Base-by-base conservation (phyloP, 2,113 vertebrate genomes). In the Drymodes brunneopygia region DNA sequence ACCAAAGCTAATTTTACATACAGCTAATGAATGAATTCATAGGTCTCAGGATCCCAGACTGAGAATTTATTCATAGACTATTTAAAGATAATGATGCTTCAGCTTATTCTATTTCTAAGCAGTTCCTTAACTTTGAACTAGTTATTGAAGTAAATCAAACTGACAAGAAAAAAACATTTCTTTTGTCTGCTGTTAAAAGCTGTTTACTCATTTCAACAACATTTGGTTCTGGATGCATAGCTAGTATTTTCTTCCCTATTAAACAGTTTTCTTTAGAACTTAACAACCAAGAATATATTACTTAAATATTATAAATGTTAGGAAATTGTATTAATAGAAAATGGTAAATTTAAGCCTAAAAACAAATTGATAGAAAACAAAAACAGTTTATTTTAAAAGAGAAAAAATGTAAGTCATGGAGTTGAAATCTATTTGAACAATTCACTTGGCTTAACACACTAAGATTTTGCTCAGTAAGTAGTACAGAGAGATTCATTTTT, bases 11-110 rank as follows among this genome's bases (percentile, higher is more conserved):
- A 90, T 90, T 79, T 94, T 92, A 86, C 31, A 62, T 54, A 54
- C 40, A 90, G 50, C 40, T 93, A 94, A 94, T 86, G 75, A 93
- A 90, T 90, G 53, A 62, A 94, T 90, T 93, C 71, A 83, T 86
- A 96, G 72, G 45, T 73, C 36, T 94, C 67, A 65, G 45, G 31
- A 72, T 80, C 71, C 48, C 75, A 88, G 57, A n/a, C 66, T 40
- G 36, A 80, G 88, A 80, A 88, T 72, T 88, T 93, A 80, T 92
- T 88, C 75, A 51, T 12, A 67, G 36, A 36, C 25, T 53, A 67
- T 71, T 91, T 81, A 71, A 94, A 70, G 42, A 90, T 69, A 93
- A 92, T 35, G 53, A 57, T 69, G 88, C 13, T 86, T 80, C 75
- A 73, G 23, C 23, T 85, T 80, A 67, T 47, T 69, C 36, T 38